Evolutionary conservation across 2,797 vertebrate species (phyloP), one percentile per base, ranked within the genome.

Genomic region (Bradypodion ventrale): DNA sequence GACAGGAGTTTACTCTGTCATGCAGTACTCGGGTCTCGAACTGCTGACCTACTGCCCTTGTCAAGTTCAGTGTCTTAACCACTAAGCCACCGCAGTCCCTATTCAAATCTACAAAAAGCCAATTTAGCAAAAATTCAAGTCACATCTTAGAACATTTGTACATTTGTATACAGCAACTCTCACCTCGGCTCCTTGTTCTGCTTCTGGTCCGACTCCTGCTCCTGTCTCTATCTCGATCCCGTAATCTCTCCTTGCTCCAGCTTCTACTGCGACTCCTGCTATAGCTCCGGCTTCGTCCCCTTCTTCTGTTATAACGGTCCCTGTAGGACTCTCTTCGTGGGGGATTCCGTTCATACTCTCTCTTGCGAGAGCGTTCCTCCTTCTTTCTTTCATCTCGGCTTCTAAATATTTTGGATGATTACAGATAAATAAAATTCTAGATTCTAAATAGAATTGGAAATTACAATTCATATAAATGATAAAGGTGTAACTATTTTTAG

Each of bases 341-440:
- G 27, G 96, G 97, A 88, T 96, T 97, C 82, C 98, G 96, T 62
- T 99, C 98, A 85, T 99, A 99, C 75, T 99, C 99, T 89, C 98
- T 96, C 94, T 99, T 99, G 15, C 99, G 97, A 88, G 97, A 97
- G 73, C 98, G 98, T 80, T 99, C 98, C 6, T 99, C 98, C 92
- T 99, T 97, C 86, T 99, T 99, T 76, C 98, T 97, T 83, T 99
- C 98, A 92, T 99, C 98, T 3, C 96, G 96, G 94, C 97, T 98
- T 94, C 99, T 99, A 89, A 90, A 92, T 12, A 91, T 49, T 85
- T 85, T 1, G 0, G 52, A 76, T n/a, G 52, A 76, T n/a, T 52
- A 76, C 29, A 70, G 27, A 76, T n/a, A 60, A 63, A 72, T n/a
- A 62, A 62, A 12, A 62, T 49, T 40, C 21, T 49, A 76, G 2